phyloP scores from a whole-genome alignment of 2,113 vertebrate species.

The Ramphastos sulfuratus region DNA sequence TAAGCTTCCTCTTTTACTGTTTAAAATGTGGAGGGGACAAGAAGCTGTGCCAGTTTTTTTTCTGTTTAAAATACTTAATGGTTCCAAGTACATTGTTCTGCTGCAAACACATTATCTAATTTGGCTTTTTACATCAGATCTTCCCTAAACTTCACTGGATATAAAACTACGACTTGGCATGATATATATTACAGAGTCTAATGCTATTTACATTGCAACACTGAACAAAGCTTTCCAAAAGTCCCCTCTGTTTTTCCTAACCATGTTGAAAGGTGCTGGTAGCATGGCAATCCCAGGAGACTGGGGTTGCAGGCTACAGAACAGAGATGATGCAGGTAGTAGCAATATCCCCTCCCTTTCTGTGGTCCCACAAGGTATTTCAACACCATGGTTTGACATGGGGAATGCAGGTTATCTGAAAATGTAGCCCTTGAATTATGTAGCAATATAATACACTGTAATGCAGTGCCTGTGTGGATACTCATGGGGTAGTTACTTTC shows the following conservation, averaged over 20 bases:
- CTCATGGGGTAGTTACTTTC: not conserved
- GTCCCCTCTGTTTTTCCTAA: not conserved
- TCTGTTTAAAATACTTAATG: not conserved
- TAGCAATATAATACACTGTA: not conserved
- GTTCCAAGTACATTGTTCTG: not conserved
- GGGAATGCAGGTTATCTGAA: not conserved
- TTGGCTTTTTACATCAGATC: fast-evolving
- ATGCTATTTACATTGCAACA: not conserved
- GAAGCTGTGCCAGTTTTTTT: not conserved
- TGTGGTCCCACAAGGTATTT: not conserved
- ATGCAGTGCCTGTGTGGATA: not conserved
- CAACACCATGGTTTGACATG: fast-evolving
- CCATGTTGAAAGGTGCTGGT: not conserved
- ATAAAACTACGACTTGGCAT: not conserved
- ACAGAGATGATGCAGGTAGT: fast-evolving
- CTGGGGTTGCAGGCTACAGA: not conserved
- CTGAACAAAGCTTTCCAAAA: not conserved
- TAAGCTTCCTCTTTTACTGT: not conserved
- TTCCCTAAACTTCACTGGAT: not conserved
- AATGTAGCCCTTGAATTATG: not conserved
- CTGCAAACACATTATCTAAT: not conserved
- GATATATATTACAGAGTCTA: not conserved
- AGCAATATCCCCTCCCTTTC: not conserved
- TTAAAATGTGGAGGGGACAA: not conserved
- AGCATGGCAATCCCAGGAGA: not conserved